Base-by-base conservation (phyloP, 2,888 invertebrate genomes). In the Boloria selene region DNA sequence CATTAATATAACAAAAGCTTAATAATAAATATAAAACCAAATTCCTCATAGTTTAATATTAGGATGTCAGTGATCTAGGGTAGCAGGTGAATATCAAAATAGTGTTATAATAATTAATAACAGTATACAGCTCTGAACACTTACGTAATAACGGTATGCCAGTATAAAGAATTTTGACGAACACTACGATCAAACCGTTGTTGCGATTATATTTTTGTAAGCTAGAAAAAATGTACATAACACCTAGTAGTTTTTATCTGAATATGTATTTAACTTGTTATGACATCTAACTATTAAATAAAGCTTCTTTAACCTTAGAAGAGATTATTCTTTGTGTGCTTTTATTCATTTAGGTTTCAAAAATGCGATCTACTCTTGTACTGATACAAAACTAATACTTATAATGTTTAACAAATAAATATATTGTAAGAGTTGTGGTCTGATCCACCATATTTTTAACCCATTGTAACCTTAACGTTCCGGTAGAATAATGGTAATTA, bases 401-500 rank as follows among this genome's bases (percentile, higher is more conserved):
- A 3, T 22, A 22, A 22, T 2, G 22, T 22, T 22, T 31, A 31
- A 31, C 31, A 6, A 31, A 31, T 31, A 38, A 38, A 38, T 38
- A 7, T 38, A 38, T 7, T 38, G 7, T 38, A 10, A 38, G 31
- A 38, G 31, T 10, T 38, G 10, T 10, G 7, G 10, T 38, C 31
- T 38, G 31, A 38, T 38, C 31, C 31, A 10, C 5, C 13, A 0
- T n/a, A 17, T 18, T 16, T 54, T 62, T 31, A 47, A 54, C 13
- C 54, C n/a, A 54, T 62, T 54, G 45, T 49, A 47, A 38, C 16
- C 17, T 47, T 31, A 50, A 13, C 42, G 54, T 55, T 42, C 47
- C 47, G 42, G 17, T 49, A 64, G 47, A 54, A 59, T 69, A 53
- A 61, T 61, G 47, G 54, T 58, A 58, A 64, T 61, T 64, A 60